phyloP scores from a whole-genome alignment of 2,113 vertebrate species.

The Mola mola region DNA sequence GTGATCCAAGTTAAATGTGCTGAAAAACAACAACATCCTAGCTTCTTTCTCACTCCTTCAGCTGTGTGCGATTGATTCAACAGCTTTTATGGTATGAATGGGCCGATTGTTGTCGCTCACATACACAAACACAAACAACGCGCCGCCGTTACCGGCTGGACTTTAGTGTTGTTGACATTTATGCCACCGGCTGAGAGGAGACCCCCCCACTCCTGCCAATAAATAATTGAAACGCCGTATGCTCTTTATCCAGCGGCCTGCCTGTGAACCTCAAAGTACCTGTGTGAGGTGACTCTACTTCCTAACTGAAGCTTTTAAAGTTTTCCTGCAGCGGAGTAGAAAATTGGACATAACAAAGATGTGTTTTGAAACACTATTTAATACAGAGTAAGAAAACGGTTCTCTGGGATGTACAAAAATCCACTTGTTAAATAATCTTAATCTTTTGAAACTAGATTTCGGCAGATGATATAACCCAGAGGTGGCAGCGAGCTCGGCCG shows the following conservation, averaged over 20 bases:
- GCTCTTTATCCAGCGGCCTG: constrained; percentile 22
- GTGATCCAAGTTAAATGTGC: too few species aligned
- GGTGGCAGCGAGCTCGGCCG: too few species aligned
- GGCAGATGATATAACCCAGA: neutral
- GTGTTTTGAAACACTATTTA: constrained; percentile 16
- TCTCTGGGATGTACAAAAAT: constrained; percentile 1
- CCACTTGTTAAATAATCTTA: too few species aligned
- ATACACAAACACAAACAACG: constrained; percentile 33
- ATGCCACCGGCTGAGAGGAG: constrained; percentile 45
- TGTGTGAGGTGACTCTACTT: constrained; percentile 23
- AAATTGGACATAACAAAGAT: neutral
- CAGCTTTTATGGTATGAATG: too few species aligned
- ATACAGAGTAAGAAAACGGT: constrained; percentile 1
- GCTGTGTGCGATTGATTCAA: too few species aligned
- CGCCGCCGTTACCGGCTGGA: constrained; percentile 7
- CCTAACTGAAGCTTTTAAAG: neutral
- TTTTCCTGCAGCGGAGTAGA: neutral
- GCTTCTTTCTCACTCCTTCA: too few species aligned
- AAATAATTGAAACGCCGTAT: constrained; percentile 79
- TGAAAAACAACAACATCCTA: too few species aligned
- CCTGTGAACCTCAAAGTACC: constrained; percentile 55
- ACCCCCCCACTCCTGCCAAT: constrained; percentile 56
- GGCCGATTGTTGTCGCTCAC: constrained; percentile 5
- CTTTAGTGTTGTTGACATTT: constrained; percentile 58
- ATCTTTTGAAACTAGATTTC: too few species aligned